Evolutionary conservation across 2,797 vertebrate genomes (phyloP), one percentile per base, ranked within the genome.

Genomic region (Varecia variegata): DNA sequence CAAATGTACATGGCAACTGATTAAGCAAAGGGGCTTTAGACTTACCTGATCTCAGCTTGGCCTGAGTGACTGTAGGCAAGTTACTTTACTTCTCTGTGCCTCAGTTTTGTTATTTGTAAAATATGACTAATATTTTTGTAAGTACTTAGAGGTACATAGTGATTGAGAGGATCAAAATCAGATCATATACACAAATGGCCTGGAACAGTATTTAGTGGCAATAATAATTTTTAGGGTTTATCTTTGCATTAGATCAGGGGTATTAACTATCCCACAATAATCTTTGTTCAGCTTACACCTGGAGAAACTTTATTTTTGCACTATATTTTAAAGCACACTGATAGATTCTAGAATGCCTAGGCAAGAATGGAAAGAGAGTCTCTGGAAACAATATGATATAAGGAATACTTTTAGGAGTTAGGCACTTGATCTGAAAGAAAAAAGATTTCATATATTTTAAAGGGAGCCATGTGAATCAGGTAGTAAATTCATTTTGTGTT

Each of bases 361-460:
- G 32, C 17, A 93, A 62, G 47, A 9, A 38, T 38, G 40, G 89
- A 73, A 62, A 91, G 70, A 91, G n/a, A 13, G 18, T 91, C 30
- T 93, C 52, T 88, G 77, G 83, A 94, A 95, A 60, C 15, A 81
- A 35, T 82, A 73, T 54, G 18, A 52, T 23, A 32, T 14, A 67
- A 62, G 45, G 58, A 91, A 71, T 92, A 74, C 52, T 94, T 93
- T 83, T 67, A 87, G 58, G 40, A 83, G 80, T 92, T 91, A 96
- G 70, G 70, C 43, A 54, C 83, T 86, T 94, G 56, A 92, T 74
- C 80, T 90, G 58, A 88, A 85, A 85, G 40, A 73, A 74, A 95
- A 83, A 88, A 94, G 54, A 47, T 32, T 95, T 94, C 68, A 71
- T 81, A 30, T 79, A n/a, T 95, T 87, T 96, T 83, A 94, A 89